Conservation (phyloP, 2,113 vertebrate genomes). For the Tetraodon nigroviridis region DNA sequence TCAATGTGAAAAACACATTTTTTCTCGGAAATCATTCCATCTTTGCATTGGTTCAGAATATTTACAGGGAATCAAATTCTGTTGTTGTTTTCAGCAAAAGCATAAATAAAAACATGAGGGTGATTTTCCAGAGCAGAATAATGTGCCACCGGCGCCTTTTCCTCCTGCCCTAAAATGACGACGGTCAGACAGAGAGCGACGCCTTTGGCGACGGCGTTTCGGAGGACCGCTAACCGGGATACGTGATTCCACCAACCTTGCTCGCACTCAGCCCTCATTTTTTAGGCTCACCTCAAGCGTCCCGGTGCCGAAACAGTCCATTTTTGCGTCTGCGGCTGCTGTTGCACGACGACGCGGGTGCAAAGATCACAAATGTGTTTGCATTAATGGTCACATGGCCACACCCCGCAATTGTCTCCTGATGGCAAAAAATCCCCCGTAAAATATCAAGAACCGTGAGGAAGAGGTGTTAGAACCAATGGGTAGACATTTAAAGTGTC, state of each 20-base stretch:
- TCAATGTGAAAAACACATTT: conserved; percentile 39
- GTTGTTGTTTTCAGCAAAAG: conserved; percentile 63
- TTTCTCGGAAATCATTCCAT: conserved; percentile 60
- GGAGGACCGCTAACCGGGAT: conserved; percentile 38
- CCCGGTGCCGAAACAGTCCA: conserved; percentile 52
- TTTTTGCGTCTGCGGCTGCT: conserved; percentile 43
- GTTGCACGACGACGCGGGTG: conserved; percentile 38
- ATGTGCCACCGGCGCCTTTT: conserved; percentile 60
- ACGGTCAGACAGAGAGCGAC: conserved; percentile 60
- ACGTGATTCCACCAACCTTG: conserved; percentile 33
- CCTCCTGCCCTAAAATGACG: conserved; percentile 67
- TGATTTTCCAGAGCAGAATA: conserved; percentile 58
- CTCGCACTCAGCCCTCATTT: conserved; percentile 36
- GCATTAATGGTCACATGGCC: conserved; percentile 26
- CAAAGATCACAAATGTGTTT: conserved; percentile 34
- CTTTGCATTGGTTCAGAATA: conserved; percentile 58
- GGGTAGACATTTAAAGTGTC: background rate
- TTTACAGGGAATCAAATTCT: conserved; percentile 67
- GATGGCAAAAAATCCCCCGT: background rate
- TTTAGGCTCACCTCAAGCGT: conserved; percentile 26
- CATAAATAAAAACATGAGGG: conserved; percentile 71
- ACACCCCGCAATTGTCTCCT: conserved; percentile 21
- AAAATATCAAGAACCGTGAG: conserved; percentile 24
- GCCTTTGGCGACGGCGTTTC: conserved; percentile 49
- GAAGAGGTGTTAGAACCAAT: conserved; percentile 8